phyloP scores from a whole-genome alignment of 2,888 invertebrate species.

The Cheilosia vernalis region DNA sequence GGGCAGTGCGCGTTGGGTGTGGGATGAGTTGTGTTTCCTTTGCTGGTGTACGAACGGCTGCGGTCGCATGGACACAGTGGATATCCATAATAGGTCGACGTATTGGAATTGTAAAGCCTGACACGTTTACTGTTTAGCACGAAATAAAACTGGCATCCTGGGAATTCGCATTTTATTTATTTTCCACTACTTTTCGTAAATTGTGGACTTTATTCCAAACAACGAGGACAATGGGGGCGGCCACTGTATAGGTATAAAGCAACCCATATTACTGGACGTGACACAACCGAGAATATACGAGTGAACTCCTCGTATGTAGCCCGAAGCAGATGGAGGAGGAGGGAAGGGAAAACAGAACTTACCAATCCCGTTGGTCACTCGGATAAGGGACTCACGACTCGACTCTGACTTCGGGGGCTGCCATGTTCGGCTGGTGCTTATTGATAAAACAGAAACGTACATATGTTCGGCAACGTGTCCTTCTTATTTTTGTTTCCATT shows the following conservation, averaged over 20 bases:
- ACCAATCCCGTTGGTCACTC: slow-evolving; percentile 49
- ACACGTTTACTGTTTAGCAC: slow-evolving; percentile 74
- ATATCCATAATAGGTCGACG: slow-evolving; percentile 48
- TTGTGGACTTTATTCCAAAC: slow-evolving; percentile 53
- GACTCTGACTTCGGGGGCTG: slow-evolving; percentile 15
- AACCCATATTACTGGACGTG: slow-evolving; percentile 62
- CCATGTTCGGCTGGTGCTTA: slow-evolving; percentile 48
- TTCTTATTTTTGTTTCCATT: slow-evolving; percentile 46
- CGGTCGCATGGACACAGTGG: slow-evolving; percentile 35
- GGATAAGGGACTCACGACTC: slow-evolving; percentile 22
- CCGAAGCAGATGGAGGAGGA: slow-evolving; percentile 6
- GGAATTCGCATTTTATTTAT: slow-evolving; percentile 71
- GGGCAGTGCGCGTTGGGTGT: not conserved
- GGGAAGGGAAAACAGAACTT: slow-evolving; percentile 6
- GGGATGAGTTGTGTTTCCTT: slow-evolving; percentile 8
- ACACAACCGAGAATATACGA: slow-evolving; percentile 40
- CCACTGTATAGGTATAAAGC: slow-evolving; percentile 15
- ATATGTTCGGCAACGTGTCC: slow-evolving; percentile 68
- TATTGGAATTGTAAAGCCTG: slow-evolving; percentile 72
- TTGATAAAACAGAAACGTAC: slow-evolving; percentile 61
- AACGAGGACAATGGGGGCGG: slow-evolving; percentile 11
- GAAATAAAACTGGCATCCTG: slow-evolving; percentile 71
- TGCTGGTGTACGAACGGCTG: slow-evolving; percentile 20
- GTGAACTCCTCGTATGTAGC: slow-evolving; percentile 9
- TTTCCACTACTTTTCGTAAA: slow-evolving; percentile 60